Evolutionary conservation across 2,113 vertebrate genomes (phyloP), one percentile per base, ranked within the genome.

Genomic region (Phyllopteryx taeniolatus): DNA sequence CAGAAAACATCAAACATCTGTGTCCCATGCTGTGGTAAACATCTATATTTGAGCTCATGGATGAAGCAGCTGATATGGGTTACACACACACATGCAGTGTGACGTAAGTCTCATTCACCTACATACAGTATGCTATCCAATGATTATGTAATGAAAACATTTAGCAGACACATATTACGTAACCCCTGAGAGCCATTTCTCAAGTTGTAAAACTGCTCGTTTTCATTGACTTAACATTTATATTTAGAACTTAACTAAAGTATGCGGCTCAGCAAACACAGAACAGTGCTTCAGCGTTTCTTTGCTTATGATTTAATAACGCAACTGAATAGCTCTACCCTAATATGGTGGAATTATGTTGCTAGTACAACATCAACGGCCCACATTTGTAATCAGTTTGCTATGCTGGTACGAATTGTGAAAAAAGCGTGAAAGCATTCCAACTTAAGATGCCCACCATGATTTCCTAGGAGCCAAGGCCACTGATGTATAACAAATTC

Each of bases 131-230:
- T 84, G 42, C 67, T 54, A 86, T 69, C 70, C 59, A 68, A 68
- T 69, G 71, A 75, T 86, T 89, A 82, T 77, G 75, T 82, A 88
- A 87, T 31, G 51, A 83, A 70, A 83, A 78, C 71, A 81, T 86
- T 87, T 78, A 87, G 71, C 73, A 67, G 74, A 85, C 83, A 79
- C 63, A 76, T 74, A 71, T 82, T 81, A 76, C 44, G 70, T 63
- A 87, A 90, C 49, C 44, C 66, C 39, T 3, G 6, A 22, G 51
- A 68, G 60, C 71, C 68, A 8, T 72, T 47, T 39, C 46, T 42
- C 8, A 51, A 64, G 27, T 43, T 69, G 11, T 49, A 20, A 22
- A 68, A 72, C 54, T 70, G 65, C 43, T 31, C 53, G 47, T 33
- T 63, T 74, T 61, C 2, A 35, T 17, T 17, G 59, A 61, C 7